Base-by-base conservation (phyloP, 2,113 vertebrate genomes). In the Setophaga petechia region DNA sequence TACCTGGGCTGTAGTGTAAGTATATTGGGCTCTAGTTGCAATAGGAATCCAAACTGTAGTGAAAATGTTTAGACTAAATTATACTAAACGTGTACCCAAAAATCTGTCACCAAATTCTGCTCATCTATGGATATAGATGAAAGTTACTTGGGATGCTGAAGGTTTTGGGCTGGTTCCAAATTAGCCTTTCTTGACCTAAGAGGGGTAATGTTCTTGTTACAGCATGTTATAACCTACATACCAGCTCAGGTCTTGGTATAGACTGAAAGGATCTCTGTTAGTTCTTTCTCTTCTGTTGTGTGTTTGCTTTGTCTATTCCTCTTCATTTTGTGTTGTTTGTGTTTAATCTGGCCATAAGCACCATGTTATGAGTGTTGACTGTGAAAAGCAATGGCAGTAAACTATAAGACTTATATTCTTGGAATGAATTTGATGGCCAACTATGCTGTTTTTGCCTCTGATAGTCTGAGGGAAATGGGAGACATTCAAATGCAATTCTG, bases 371-470 rank as follows among this genome's bases (percentile, higher is more conserved):
- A 77, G 24, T 62, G 43, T 67, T 87, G 73, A 67, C 76, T 94
- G 17, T 78, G 55, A 93, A 92, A 96, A 94, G 73, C 47, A 78
- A 31, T 47, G 65, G 24, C 67, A 68, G 51, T 92, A 90, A 90
- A 93, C 72, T 52, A 2, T 80, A 78, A 74, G 30, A 23, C 31
- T 69, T 18, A 11, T 61, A 37, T 44, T 89, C 52, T 59, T 92
- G 84, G 65, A 90, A 84, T 59, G 11, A 84, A 77, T 80, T 74
- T 89, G 76, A 69, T 94, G 75, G 77, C 63, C 59, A 84, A 8
- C 77, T 74, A 73, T 51, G 33, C 52, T 95, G 35, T 89, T 96
- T 95, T 94, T 90, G 55, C 31, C 43, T 55, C 44, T 84, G 33
- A 37, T 76, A 28, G 43, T 89, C 0, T 6, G 65, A 90, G 59